Evolutionary conservation across 2,888 invertebrate species (phyloP), one percentile per base, ranked within the genome.

Genomic region (Pandemis corylana): DNA sequence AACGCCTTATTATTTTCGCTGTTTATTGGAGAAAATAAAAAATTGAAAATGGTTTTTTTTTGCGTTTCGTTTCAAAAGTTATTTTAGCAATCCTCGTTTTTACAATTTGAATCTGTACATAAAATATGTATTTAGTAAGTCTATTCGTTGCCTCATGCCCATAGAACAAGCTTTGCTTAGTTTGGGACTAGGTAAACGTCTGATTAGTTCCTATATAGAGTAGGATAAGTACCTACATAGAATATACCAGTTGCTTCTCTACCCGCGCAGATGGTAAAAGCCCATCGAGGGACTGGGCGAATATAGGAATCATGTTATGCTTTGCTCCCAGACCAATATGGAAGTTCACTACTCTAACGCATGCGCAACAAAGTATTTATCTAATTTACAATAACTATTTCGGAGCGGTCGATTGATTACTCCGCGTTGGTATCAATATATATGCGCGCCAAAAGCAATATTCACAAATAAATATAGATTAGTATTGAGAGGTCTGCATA

Each of bases 371-470:
- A 5, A 10, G 20, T 56, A 12, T n/a, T 12, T 12, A 59, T 59
- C 10, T 59, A 7, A 59, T 59, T 3, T 20, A 65, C 46, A 51
- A 71, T 68, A 56, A 15, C 28, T 65, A 65, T 49, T 49, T 13
- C 9, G 49, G 28, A 20, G 7, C 59, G 59, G 12, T 49, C 71
- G 68, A 73, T 73, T 49, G 73, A 73, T 73, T 53, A 69, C 73
- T 10, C 12, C 36, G 72, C 68, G 67, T 20, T 41, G 51, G 13
- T 56, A 72, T 68, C 56, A 68, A 56, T 62, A 15, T 20, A n/a
- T 20, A 64, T 41, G 56, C 49, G 28, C 56, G 73, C 73, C 73
- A 69, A 73, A 56, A 73, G 68, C 73, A 69, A 73, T 73, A 64
- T 73, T 59, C 68, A 53, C 10, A 46, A 64, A 68, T 56, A 63